Evolutionary conservation across 1,140 invertebrate species (phyloP).

Genomic region (Akabosia matsudoensis): DNA sequence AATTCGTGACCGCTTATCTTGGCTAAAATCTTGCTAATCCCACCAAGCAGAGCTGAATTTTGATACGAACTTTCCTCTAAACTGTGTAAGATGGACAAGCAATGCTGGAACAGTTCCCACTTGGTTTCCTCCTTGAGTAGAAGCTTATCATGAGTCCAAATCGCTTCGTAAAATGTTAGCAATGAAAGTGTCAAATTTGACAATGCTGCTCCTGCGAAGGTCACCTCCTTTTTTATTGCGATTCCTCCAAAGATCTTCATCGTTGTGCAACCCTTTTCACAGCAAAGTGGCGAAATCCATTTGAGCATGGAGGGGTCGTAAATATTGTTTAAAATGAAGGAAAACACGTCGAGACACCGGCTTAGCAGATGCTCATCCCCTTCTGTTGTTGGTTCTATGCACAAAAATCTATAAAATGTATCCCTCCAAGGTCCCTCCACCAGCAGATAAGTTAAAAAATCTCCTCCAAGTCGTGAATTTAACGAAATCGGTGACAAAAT

Average conservation of each 20-base stretch:
- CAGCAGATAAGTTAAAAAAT: not conserved
- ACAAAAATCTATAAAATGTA: slow-evolving; percentile 43
- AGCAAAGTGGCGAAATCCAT: slow-evolving; percentile 41
- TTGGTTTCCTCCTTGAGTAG: not conserved
- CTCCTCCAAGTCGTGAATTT: not conserved
- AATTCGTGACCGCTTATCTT: not conserved
- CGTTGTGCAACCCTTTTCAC: slow-evolving; percentile 33
- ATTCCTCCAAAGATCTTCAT: slow-evolving; percentile 22
- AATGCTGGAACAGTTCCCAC: slow-evolving; percentile 30
- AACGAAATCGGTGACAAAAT: slow-evolving; percentile 25
- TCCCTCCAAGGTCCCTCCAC: slow-evolving; percentile 36
- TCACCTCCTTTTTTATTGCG: not conserved
- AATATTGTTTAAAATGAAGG: slow-evolving; percentile 27
- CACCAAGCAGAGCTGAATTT: slow-evolving; percentile 20
- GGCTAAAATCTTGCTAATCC: slow-evolving; percentile 1
- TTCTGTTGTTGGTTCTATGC: slow-evolving; percentile 40
- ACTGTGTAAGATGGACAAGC: not conserved
- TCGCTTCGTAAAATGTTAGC: slow-evolving; percentile 34
- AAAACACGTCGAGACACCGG: slow-evolving; percentile 34
- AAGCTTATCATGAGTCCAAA: slow-evolving; percentile 19
- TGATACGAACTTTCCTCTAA: not conserved
- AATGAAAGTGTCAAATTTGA: slow-evolving; percentile 24
- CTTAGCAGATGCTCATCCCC: slow-evolving; percentile 41
- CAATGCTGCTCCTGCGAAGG: slow-evolving; percentile 27
- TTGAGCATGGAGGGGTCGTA: slow-evolving; percentile 10